Evolutionary conservation across 2,797 vertebrate genomes (phyloP), one percentile per base, ranked within the genome.

Genomic region (Girardinus metallicus): DNA sequence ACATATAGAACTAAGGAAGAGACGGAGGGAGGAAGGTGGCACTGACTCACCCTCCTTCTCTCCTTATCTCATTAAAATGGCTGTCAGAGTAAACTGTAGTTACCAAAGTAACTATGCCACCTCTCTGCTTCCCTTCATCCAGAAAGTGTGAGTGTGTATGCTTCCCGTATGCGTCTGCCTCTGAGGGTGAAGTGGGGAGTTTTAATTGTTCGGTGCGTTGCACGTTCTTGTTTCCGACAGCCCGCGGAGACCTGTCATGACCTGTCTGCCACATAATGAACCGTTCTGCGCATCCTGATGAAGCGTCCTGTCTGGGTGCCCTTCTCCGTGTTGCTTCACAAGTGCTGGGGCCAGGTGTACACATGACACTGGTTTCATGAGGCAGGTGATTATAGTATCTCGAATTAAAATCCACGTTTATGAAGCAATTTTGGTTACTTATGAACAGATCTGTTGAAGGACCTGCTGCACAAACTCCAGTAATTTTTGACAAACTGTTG

Each of bases 51-150:
- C 81, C 83, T 84, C 85, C 83, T 76, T 55, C 79, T 84, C 87
- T 89, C 74, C 66, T 93, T 92, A 92, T 92, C 92, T 90, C 89
- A 93, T 93, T 92, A 93, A 85, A 88, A 89, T 84, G 75, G 81
- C 87, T 91, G 89, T 94, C 91, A 88, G 84, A 81, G 79, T 66
- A 46, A 80, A 16, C 64, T 77, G 83, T 82, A 88, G 91, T 94
- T 92, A 93, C 78, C 79, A 34, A 73, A 85, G 85, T 77, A 26
- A 39, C 88, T 82, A 79, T 21, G 23, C 79, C 75, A 71, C 76
- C 47, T 1, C 79, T 74, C 76, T n/a, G 70, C 74, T 36, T 51
- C 75, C n/a, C 29, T 53, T 75, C 44, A 11, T 80, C 55, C 1
- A 43, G 55, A 36, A 74, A 83, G 36, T 75, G 64, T 34, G 31